Evolutionary conservation across 2,797 vertebrate genomes (phyloP).

Genomic region (Cyclura pinguis): DNA sequence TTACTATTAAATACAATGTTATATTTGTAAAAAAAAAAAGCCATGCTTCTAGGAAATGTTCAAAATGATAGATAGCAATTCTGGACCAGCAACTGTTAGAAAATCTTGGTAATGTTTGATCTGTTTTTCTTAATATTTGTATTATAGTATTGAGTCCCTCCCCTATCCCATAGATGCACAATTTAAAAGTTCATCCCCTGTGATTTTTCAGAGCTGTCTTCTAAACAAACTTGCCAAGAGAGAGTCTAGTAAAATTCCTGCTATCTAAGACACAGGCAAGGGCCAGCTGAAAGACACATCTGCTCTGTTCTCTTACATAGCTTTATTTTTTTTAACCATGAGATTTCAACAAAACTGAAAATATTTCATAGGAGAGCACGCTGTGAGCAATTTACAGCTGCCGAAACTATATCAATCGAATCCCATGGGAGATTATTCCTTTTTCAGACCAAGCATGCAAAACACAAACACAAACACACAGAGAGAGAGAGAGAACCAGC

Average conservation of each 20-base stretch:
- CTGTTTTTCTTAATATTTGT: not conserved
- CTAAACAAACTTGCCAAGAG: slow-evolving; percentile 6
- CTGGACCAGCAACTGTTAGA: not conserved
- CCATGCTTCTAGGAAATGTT: not conserved
- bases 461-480: slow-evolving; percentile 33
- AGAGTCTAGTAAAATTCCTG: slow-evolving; percentile 32
- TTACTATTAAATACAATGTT: not conserved
- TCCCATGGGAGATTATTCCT: slow-evolving; percentile 67
- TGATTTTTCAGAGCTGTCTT: not conserved
- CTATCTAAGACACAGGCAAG: slow-evolving; percentile 31
- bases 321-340: slow-evolving; percentile 55
- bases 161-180: no score
- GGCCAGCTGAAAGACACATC: slow-evolving; percentile 65
- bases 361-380: slow-evolving; percentile 67
- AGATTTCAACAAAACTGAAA: slow-evolving; percentile 72
- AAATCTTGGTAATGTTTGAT: not conserved
- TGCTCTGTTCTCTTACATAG: slow-evolving; percentile 42
- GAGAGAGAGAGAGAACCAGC: not conserved
- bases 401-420: slow-evolving; percentile 72
- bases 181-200: not conserved
- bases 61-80: not conserved
- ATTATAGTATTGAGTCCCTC: not conserved
- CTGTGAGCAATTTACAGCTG: slow-evolving; percentile 76
- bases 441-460: slow-evolving; percentile 57
- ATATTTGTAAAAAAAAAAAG: not conserved